Percentiles rank a stretch among this genome's conserved stretches.
Evolutionary conservation across 1,140 invertebrate species (phyloP).

Genomic region (Drosophila bipectinata): DNA sequence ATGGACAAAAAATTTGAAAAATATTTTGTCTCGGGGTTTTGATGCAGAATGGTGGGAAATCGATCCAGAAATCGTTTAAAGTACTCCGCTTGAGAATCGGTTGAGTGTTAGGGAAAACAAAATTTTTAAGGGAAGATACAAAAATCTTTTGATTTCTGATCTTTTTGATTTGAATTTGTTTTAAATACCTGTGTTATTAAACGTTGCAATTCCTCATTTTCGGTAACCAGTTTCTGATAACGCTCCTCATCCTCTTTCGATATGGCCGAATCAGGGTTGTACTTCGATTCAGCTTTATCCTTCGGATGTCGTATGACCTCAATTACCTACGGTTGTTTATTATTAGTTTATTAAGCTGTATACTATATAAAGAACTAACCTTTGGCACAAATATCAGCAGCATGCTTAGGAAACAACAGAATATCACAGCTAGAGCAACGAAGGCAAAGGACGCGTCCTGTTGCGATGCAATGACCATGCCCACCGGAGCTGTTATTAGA

Average conservation of each 20-base stretch:
- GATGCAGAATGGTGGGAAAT: too few species aligned
- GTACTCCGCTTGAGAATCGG: too few species aligned
- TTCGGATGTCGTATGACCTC: conserved; percentile 93
- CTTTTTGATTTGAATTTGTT: too few species aligned
- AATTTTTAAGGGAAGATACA: too few species aligned
- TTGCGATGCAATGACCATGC: conserved; percentile 97
- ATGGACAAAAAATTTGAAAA: too few species aligned
- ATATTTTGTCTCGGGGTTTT: too few species aligned
- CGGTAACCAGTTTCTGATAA: conserved; percentile 95
- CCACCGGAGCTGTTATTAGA: conserved; percentile 98
- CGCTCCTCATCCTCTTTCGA: conserved; percentile 98
- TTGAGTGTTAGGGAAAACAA: too few species aligned
- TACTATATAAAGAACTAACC: conserved; percentile 85
- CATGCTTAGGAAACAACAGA: conserved; percentile 98
- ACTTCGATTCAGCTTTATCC: conserved; percentile 93
- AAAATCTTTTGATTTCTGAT: too few species aligned
- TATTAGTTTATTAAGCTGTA: not conserved
- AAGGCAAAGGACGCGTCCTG: conserved; percentile 99
- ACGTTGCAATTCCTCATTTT: conserved; percentile 98
- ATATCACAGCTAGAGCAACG: conserved; percentile 96
- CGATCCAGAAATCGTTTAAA: too few species aligned
- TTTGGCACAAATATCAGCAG: conserved; percentile 98
- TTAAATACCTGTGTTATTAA: conserved; percentile 92
- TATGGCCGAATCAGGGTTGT: conserved; percentile 93
- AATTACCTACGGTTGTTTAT: conserved; percentile 87